Conservation (phyloP, 2,113 vertebrate genomes). For the Apodemus speciosus region DNA sequence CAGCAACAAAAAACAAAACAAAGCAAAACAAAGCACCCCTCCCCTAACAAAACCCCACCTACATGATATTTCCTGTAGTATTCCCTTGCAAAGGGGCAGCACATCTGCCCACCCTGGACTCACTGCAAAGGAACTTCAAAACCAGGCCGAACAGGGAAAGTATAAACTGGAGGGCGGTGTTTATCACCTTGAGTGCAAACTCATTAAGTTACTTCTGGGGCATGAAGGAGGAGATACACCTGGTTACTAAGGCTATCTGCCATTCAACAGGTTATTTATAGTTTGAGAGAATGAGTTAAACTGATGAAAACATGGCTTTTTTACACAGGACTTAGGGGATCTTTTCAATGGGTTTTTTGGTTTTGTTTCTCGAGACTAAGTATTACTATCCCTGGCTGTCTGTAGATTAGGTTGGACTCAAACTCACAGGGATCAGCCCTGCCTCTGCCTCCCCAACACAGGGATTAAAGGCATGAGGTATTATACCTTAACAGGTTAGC, state of each 20-base stretch:
- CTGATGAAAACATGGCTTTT: background rate
- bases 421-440: background rate
- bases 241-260: background rate
- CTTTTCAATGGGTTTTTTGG: background rate
- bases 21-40: background rate
- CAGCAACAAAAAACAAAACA: background rate
- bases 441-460: background rate
- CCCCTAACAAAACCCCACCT: background rate
- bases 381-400: background rate
- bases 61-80: background rate
- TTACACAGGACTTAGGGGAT: background rate
- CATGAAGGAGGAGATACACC: background rate
- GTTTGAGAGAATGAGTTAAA: background rate
- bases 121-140: conserved; percentile 45
- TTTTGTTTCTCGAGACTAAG: background rate
- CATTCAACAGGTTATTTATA: background rate
- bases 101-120: background rate
- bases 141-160: background rate
- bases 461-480: background rate
- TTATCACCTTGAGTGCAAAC: background rate
- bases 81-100: background rate
- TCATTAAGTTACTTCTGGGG: background rate
- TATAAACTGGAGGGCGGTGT: background rate
- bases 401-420: background rate
- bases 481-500: background rate